These are phyloP conservation scores for Vimba vimba DNA, from an alignment of 2,113 vertebrate species.

Conservation along the genomic window DNA sequence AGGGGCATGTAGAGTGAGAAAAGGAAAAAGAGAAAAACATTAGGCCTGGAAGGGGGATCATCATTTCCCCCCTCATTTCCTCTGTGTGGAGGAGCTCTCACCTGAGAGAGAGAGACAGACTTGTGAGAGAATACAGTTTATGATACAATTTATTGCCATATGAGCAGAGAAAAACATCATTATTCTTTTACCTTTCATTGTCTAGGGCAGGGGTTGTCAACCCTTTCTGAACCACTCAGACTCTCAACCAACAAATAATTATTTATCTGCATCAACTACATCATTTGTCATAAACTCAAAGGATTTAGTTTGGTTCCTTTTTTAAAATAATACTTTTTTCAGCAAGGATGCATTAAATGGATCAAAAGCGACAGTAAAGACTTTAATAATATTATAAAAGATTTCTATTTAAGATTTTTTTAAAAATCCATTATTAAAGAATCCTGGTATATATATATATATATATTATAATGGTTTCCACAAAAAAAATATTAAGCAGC, in stretches of 20 bases:
- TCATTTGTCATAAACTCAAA: too few relatives aligned
- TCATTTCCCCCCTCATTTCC: slow-evolving; percentile 60
- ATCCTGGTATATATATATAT: too few relatives aligned
- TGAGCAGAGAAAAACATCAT: slow-evolving; percentile 21
- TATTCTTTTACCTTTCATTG: not conserved
- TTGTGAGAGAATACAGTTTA: slow-evolving; percentile 32
- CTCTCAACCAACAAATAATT: not conserved
- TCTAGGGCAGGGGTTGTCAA: not conserved
- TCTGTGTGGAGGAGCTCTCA: slow-evolving; percentile 45
- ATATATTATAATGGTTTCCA: too few relatives aligned
- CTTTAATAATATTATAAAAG: too few relatives aligned
- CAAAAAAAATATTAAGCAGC: too few relatives aligned
- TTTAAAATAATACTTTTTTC: too few relatives aligned
- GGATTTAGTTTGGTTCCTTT: too few relatives aligned
- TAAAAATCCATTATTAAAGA: too few relatives aligned
- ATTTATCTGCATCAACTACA: too few relatives aligned
- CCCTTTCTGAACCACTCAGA: not conserved
- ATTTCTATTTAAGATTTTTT: too few relatives aligned
- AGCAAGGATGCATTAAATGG: too few relatives aligned
- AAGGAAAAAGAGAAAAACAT: slow-evolving; percentile 25
- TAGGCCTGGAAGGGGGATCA: slow-evolving; percentile 52
- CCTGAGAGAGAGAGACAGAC: slow-evolving; percentile 38
- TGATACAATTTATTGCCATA: slow-evolving; percentile 17
- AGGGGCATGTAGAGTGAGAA: slow-evolving; percentile 16
- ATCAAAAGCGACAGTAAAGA: too few relatives aligned